phyloP scores from a whole-genome alignment of 2,888 invertebrate genomes.

The Tuberolachnus salignus region DNA sequence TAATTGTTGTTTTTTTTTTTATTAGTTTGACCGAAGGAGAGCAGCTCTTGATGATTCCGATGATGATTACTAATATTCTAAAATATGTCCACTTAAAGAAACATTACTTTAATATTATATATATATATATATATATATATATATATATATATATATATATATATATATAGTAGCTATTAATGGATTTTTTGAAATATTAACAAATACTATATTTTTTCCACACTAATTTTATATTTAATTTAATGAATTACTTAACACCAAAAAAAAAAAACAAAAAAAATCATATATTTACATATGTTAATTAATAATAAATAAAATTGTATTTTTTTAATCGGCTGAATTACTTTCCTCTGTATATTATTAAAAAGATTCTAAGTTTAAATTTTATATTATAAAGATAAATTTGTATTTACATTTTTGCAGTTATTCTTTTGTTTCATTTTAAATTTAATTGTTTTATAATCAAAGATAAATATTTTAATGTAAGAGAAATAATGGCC shows the following conservation, averaged over 20 bases:
- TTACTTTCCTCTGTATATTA: too few relatives aligned
- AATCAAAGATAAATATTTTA: too few relatives aligned
- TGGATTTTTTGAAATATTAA: conserved; percentile 30
- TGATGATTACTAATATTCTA: conserved; percentile 64
- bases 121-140: neutral
- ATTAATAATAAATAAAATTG: neutral
- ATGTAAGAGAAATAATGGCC: too few relatives aligned
- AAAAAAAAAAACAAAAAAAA: neutral
- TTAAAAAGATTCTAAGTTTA: too few relatives aligned
- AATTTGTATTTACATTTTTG: too few relatives aligned
- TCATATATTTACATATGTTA: neutral
- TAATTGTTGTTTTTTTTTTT: conserved; percentile 57
- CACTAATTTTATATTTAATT: neutral
- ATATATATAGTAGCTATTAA: conserved; percentile 14
- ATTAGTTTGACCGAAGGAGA: conserved; percentile 84
- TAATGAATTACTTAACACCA: too few relatives aligned
- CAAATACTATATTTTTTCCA: conserved; percentile 17
- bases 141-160: conserved; percentile 30
- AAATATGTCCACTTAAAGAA: conserved; percentile 9
- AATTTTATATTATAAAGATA: too few relatives aligned
- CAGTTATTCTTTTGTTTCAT: too few relatives aligned
- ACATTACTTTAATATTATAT: neutral
- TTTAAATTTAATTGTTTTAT: too few relatives aligned
- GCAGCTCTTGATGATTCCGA: conserved; percentile 88
- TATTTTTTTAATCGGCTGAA: neutral